These are phyloP conservation scores for Potamilus streckersoni DNA, from an alignment of 1,140 invertebrate genomes.

Conservation along the genomic window DNA sequence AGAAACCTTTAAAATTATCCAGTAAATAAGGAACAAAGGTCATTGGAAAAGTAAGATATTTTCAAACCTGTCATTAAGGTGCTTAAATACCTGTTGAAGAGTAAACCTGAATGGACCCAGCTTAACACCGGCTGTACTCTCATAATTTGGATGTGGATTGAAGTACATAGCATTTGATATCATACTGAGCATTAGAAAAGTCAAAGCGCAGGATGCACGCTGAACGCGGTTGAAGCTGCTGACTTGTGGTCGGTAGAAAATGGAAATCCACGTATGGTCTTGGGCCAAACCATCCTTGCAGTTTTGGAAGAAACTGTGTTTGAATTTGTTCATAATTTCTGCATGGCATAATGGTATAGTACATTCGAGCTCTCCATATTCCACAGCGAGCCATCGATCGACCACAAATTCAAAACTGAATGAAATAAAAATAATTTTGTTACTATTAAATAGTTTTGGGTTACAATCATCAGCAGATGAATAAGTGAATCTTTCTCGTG, in stretches of 20 bases:
- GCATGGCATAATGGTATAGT: conserved; percentile 51
- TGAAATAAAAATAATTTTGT: no score
- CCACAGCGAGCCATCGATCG: conserved; percentile 60
- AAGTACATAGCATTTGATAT: conserved; percentile 68
- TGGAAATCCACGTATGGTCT: conserved; percentile 64
- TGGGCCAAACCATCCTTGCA: conserved; percentile 64
- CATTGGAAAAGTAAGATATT: no score
- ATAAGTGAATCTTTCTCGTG: no score
- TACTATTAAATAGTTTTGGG: no score
- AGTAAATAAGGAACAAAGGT: no score
- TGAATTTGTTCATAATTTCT: conserved; percentile 59
- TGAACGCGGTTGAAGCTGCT: conserved; percentile 65
- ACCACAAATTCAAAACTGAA: conserved; percentile 57
- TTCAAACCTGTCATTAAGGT: background rate
- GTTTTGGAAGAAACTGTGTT: conserved; percentile 57
- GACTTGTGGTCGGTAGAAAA: conserved; percentile 53
- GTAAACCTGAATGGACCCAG: conserved; percentile 28
- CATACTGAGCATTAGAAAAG: conserved; percentile 64
- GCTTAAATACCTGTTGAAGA: conserved; percentile 17
- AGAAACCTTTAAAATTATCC: no score
- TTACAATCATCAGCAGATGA: no score
- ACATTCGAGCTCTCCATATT: conserved; percentile 57
- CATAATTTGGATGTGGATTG: conserved; percentile 33
- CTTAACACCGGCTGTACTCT: conserved; percentile 12
- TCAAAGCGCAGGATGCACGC: conserved; percentile 59